Percentiles rank a stretch among this genome's conserved stretches.
These are phyloP conservation scores for Leptopilina clavipes DNA, from an alignment of 1,140 invertebrate genomes.

Conservation along the genomic window DNA sequence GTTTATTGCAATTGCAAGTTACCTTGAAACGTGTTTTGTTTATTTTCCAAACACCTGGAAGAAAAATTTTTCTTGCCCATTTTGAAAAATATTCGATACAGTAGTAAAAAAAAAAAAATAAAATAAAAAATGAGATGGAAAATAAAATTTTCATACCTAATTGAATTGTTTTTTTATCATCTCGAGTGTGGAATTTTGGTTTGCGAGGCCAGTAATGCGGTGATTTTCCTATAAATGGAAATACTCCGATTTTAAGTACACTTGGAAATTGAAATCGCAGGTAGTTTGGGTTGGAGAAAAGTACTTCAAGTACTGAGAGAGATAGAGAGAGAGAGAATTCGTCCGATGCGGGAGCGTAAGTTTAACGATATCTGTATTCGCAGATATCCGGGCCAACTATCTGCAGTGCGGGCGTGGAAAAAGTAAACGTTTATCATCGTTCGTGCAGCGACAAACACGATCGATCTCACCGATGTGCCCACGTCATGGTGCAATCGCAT, in stretches of 20 bases:
- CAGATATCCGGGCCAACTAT: slow-evolving; percentile 31
- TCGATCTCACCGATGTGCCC: slow-evolving; percentile 4
- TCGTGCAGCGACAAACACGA: slow-evolving; percentile 30
- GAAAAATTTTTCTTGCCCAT: no score
- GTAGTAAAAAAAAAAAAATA: no score
- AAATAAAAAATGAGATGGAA: no score
- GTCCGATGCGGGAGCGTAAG: slow-evolving; percentile 5
- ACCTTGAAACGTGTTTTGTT: no score
- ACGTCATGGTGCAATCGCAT: slow-evolving; percentile 14
- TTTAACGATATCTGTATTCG: slow-evolving; percentile 31
- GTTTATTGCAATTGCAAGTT: no score
- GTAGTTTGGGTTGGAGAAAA: slow-evolving; percentile 1
- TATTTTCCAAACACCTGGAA: no score
- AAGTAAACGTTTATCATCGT: slow-evolving; percentile 35
- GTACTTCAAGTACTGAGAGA: neutral
- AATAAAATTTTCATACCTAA: no score
- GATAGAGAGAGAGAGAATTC: neutral
- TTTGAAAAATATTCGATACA: no score
- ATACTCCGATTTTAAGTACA: neutral
- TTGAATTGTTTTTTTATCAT: no score
- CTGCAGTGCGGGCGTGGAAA: slow-evolving; percentile 27
- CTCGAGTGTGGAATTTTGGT: no score
- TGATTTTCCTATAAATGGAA: slow-evolving; percentile 10
- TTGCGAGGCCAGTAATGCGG: neutral
- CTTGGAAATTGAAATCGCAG: slow-evolving; percentile 26